Percentiles rank a stretch among this genome's conserved stretches.
Evolutionary conservation across 2,797 vertebrate genomes (phyloP).

Genomic region (Austrolebias charrua): DNA sequence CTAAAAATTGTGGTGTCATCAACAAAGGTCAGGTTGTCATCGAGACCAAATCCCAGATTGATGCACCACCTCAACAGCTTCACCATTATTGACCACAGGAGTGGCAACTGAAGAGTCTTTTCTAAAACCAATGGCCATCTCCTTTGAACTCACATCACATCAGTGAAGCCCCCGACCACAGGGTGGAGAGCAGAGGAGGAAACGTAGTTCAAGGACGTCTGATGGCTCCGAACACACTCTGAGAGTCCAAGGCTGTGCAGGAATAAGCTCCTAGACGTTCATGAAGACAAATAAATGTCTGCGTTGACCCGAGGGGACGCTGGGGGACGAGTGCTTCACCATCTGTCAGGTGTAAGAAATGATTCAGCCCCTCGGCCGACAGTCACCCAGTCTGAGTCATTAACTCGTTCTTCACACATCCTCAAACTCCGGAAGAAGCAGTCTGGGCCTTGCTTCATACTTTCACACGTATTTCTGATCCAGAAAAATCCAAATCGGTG

Average conservation of each 20-base stretch:
- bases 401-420: constrained; percentile 29
- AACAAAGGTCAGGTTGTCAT: too few species aligned
- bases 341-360: constrained; percentile 32
- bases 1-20: too few species aligned
- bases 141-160: too few species aligned
- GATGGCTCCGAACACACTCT: constrained; percentile 28
- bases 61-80: too few species aligned
- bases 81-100: too few species aligned
- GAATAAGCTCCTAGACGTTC: constrained; percentile 26
- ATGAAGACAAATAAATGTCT: constrained; percentile 38
- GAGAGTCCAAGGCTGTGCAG: constrained; percentile 49
- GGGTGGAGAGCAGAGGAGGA: not conserved
- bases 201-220: constrained; percentile 39
- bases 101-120: too few species aligned
- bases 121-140: too few species aligned
- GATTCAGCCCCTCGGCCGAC: constrained; percentile 27
- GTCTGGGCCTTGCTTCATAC: constrained; percentile 37
- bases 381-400: constrained; percentile 30
- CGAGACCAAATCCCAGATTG: too few species aligned
- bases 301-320: constrained; percentile 35
- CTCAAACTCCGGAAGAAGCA: constrained; percentile 11
- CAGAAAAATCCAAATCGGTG: constrained; percentile 47
- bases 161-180: too few species aligned
- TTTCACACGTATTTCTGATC: constrained; percentile 52
- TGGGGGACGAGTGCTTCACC: constrained; percentile 20